Base-by-base conservation (phyloP, 2,797 vertebrate genomes). In the Setipinna tenuifilis region DNA sequence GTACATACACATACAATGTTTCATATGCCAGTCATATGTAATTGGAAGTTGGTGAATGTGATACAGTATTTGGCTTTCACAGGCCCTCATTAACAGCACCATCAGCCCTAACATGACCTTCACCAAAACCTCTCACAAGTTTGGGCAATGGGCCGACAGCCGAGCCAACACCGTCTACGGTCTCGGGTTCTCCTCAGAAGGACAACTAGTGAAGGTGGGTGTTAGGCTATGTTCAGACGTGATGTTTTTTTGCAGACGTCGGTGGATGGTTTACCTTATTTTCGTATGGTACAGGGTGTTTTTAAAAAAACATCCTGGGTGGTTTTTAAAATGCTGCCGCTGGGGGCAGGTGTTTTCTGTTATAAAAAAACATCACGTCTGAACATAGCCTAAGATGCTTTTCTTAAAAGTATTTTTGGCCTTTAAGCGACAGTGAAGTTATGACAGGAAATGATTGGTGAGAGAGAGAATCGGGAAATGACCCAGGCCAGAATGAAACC, bases 81-180 rank as follows among this genome's bases (percentile, higher is more conserved):
- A 99, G 98, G 98, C 98, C 95, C 98, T 99, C 91, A 99, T 99
- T 93, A 99, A 99, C 94, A 99, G 98, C 95, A 99, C 98, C 93
- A 99, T 99, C 96, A 99, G 97, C 83, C 98, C 98, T 94, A 99
- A 99, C 95, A 99, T 99, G 98, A 98, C 97, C 80, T 99, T 99
- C 95, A 99, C 98, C 87, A 99, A 99, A 95, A 99, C 98, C 75
- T 99, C 98, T 21, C 98, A 99, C 94, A 99, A 99, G 95, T 99
- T 99, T 87, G 98, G 98, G 88, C 98, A 99, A 54, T 99, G 98
- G 98, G 98, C 98, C 25, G 98, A 99, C 94, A 99, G 98, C 93
- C 96, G 98, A 85, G 98, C 98, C 0, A 99, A 99, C 94, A 99
- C 98, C 2, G 98, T 99, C 84, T 99, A 99, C 89, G 98, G 98